These are phyloP conservation scores for Casuarius casuarius DNA, from an alignment of 2,113 vertebrate genomes.

Conservation along the genomic window DNA sequence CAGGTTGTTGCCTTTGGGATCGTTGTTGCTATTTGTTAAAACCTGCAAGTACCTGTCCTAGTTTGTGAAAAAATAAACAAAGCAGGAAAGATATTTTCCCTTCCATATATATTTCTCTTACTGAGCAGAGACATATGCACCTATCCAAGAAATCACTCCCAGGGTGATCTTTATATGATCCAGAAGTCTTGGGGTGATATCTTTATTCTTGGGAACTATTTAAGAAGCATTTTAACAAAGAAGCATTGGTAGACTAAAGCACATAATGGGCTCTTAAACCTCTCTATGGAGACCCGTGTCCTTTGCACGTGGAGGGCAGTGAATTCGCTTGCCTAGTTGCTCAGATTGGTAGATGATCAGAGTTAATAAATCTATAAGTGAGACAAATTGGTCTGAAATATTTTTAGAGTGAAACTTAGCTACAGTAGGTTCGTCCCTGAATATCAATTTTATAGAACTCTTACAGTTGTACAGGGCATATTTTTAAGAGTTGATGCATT, in stretches of 20 bases:
- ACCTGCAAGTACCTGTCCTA: background rate
- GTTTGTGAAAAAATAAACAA: background rate
- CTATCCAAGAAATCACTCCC: background rate
- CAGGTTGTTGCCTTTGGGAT: background rate
- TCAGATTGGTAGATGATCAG: slow-evolving; percentile 38
- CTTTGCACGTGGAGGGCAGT: background rate
- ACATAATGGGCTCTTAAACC: background rate
- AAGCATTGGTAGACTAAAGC: background rate
- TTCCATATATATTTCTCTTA: background rate
- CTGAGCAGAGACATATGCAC: background rate
- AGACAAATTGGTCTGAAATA: slow-evolving; percentile 69
- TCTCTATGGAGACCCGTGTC: background rate
- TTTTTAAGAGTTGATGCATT: slow-evolving; percentile 50
- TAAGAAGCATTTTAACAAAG: slow-evolving; percentile 25
- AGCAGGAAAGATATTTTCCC: background rate
- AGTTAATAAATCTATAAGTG: slow-evolving; percentile 22
- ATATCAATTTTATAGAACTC: slow-evolving; percentile 43
- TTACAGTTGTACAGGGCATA: slow-evolving; percentile 29
- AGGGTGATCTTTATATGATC: background rate
- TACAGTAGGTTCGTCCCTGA: slow-evolving; percentile 26
- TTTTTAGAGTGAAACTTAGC: slow-evolving; percentile 59
- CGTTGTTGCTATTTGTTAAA: background rate
- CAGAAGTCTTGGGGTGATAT: background rate
- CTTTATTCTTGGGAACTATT: slow-evolving; percentile 3
- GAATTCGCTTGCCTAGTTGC: slow-evolving; percentile 21